Base-by-base conservation (phyloP, 2,888 invertebrate species). In the Steromphala cineraria region DNA sequence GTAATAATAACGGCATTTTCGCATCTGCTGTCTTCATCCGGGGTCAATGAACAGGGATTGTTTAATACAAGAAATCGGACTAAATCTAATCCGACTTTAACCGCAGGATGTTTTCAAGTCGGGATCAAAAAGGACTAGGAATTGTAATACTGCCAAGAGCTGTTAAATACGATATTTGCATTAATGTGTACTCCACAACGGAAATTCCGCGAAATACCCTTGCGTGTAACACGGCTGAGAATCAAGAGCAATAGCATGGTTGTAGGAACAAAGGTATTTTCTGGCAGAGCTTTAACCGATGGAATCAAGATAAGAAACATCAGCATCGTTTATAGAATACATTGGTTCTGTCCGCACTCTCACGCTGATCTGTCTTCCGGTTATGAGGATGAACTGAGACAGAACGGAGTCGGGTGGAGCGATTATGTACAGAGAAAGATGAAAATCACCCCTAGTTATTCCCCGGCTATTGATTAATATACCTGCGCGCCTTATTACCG, bases 381-480 rank as follows among this genome's bases (percentile, higher is more conserved):
- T 36, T 71, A 71, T 36, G n/a, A 24, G 71, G 40, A 31, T 36
- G 31, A 40, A 36, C 36, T 71, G 19, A 36, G 31, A 31, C 71
- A 71, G 31, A 36, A 31, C 24, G 71, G 71, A 71, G 40, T 36
- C 71, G 28, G 36, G 31, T 36, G 19, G 71, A 71, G 36, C 36
- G 40, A 71, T 71, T 71, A 71, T 71, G 28, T 71, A 17, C 40
- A 36, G 40, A 36, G 40, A 71, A 19, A 36, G 71, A 71, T 71
- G 71, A 71, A 71, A 71, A 71, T 71, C 71, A 71, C 31, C 71
- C 40, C 71, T 71, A 36, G 71, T 36, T 71, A 71, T 40, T 71
- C 36, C 71, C 19, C n/a, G 31, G 19, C 13, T 71, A 71, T 71
- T 19, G 71, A 71, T 71, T 71, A 4, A 31, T 71, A 36, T 71